phyloP scores from a whole-genome alignment of 2,888 invertebrate species.

The Mesorhabditis spiculigera region DNA sequence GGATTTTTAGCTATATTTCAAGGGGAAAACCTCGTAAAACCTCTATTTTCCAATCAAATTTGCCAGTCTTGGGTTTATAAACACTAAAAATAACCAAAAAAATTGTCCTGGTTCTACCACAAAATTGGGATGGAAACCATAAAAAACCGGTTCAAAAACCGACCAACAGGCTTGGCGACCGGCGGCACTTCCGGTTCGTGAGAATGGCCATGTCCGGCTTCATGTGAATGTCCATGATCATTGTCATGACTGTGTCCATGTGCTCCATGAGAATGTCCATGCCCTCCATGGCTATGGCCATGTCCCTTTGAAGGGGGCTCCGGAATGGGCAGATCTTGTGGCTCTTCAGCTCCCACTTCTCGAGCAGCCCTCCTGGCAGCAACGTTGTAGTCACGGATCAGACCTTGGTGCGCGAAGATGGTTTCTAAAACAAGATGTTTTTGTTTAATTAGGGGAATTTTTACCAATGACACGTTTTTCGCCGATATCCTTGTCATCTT shows the following conservation, averaged over 20 bases:
- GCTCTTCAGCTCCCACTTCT: background rate
- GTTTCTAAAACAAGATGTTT: constrained; percentile 10
- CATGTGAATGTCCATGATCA: no score
- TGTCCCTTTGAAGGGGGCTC: constrained; percentile 18
- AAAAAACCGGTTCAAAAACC: no score
- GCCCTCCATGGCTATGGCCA: constrained; percentile 18
- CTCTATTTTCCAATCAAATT: no score
- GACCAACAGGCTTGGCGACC: no score
- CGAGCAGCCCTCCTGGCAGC: background rate
- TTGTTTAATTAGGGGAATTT: background rate
- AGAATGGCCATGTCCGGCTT: constrained; percentile 25
- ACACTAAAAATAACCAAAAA: no score
- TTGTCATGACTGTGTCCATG: constrained; percentile 28
- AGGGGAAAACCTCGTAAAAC: no score
- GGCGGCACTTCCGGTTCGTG: no score
- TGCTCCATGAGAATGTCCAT: constrained; percentile 36
- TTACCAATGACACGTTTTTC: constrained; percentile 24
- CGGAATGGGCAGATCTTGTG: constrained; percentile 24
- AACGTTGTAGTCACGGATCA: constrained; percentile 38
- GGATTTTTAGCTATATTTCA: no score
- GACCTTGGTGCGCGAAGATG: constrained; percentile 30
- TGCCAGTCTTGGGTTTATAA: no score
- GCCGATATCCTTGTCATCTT: constrained; percentile 27
- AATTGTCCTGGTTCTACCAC: no score
- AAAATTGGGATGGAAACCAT: no score